Percentiles rank a stretch among this genome's conserved stretches.
These are phyloP conservation scores for Lepidurus arcticus DNA, from an alignment of 1,140 invertebrate species.

Conservation along the genomic window DNA sequence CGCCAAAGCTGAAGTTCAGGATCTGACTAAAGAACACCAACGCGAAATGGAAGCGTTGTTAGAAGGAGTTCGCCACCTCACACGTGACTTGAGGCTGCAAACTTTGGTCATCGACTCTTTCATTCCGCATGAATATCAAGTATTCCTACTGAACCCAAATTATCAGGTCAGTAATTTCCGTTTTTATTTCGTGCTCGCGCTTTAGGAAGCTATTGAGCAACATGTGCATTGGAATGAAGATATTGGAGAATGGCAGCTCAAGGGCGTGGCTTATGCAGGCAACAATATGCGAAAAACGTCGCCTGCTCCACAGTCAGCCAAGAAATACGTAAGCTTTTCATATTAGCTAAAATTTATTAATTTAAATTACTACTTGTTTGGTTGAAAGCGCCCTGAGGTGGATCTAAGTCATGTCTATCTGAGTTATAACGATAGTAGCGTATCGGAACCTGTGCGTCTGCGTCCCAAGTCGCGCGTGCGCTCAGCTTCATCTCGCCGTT, in stretches of 20 bases:
- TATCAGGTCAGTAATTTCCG: not conserved
- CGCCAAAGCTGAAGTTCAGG: constrained; percentile 77
- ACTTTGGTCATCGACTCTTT: constrained; percentile 76
- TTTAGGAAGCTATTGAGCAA: constrained; percentile 60
- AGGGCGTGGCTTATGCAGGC: constrained; percentile 96
- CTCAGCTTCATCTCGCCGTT: not conserved
- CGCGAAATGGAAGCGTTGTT: constrained; percentile 91
- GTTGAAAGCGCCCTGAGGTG: constrained; percentile 29
- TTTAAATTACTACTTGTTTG: not conserved
- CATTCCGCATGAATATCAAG: constrained; percentile 86
- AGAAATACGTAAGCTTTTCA: constrained; percentile 26
- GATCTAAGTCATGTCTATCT: constrained; percentile 33
- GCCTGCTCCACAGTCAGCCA: constrained; percentile 6
- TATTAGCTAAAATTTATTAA: not conserved
- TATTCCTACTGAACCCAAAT: constrained; percentile 33
- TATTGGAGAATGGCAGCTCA: constrained; percentile 95
- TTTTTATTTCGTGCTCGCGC: not conserved
- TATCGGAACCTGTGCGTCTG: constrained; percentile 29
- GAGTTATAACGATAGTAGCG: constrained; percentile 29
- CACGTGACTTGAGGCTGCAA: constrained; percentile 83
- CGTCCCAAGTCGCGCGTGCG: not conserved
- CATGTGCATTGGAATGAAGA: constrained; percentile 97
- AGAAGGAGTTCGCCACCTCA: constrained; percentile 82
- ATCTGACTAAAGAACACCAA: constrained; percentile 89
- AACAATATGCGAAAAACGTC: constrained; percentile 87